Conservation (phyloP, 2,113 vertebrate genomes). For the Falco punctatus region DNA sequence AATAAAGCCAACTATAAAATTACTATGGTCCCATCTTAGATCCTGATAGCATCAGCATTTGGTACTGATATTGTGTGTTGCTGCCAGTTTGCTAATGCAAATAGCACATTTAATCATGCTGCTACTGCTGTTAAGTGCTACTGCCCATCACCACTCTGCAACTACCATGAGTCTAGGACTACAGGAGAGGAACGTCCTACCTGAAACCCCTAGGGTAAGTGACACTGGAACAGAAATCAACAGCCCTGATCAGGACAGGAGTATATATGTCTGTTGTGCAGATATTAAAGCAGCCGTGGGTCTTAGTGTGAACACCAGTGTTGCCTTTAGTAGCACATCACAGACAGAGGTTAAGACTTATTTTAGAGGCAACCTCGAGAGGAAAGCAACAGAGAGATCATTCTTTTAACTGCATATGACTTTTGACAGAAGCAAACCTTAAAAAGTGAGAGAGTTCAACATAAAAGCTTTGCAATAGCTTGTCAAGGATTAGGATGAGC, state of each 20-base stretch:
- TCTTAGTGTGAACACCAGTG: no score
- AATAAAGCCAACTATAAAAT: neutral
- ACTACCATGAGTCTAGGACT: neutral
- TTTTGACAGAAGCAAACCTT: neutral
- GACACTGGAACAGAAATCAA: neutral
- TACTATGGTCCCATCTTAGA: neutral
- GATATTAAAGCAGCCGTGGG: neutral
- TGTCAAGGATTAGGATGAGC: neutral
- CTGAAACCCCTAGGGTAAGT: neutral
- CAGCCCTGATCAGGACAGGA: neutral
- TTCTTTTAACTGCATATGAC: neutral
- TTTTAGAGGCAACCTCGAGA: neutral
- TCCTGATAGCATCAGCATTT: neutral
- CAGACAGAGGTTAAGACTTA: neutral
- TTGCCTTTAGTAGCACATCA: neutral
- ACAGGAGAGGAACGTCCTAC: neutral
- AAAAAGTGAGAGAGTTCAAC: neutral
- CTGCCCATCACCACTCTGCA: neutral
- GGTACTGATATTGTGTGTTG: neutral
- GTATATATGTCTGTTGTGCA: neutral
- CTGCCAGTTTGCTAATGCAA: neutral
- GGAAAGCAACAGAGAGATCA: neutral
- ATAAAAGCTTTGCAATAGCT: neutral
- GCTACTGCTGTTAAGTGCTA: neutral
- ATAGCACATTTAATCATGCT: neutral